These are phyloP conservation scores for Charanyca ferruginea DNA, from an alignment of 2,888 invertebrate species.

Conservation along the genomic window DNA sequence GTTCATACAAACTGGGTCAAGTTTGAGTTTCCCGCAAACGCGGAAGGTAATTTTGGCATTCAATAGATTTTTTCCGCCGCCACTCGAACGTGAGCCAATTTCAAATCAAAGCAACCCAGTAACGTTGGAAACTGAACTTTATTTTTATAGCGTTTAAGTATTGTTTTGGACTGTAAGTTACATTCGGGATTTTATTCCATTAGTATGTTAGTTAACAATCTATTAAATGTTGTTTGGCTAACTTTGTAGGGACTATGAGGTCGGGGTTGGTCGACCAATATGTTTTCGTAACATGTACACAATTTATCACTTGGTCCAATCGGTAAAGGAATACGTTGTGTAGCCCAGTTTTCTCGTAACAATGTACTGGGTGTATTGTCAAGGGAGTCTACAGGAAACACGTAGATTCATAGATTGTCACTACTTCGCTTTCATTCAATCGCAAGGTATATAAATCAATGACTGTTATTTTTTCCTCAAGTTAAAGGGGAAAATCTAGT, in stretches of 20 bases:
- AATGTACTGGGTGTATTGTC: conserved; percentile 27
- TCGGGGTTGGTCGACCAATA: conserved; percentile 31
- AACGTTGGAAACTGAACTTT: conserved; percentile 52
- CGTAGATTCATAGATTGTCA: conserved; percentile 30
- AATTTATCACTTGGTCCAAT: conserved; percentile 46
- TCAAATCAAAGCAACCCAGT: conserved; percentile 48
- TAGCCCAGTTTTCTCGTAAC: conserved; percentile 28
- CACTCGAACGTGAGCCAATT: conserved; percentile 67
- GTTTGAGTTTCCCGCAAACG: conserved; percentile 65
- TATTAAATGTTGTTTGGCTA: conserved; percentile 63
- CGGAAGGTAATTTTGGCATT: conserved; percentile 67
- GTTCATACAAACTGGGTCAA: conserved; percentile 68
- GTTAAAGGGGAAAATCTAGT: too few species aligned
- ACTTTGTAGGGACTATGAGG: conserved; percentile 45
- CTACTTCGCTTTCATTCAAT: conserved; percentile 20
- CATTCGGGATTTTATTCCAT: conserved; percentile 56
- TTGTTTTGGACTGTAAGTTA: conserved; percentile 35
- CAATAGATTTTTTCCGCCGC: conserved; percentile 68
- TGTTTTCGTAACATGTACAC: conserved; percentile 50
- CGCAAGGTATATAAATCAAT: neutral
- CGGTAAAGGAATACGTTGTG: conserved; percentile 24
- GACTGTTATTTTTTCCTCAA: neutral
- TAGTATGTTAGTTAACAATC: conserved; percentile 60
- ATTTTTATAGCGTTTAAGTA: conserved; percentile 19
- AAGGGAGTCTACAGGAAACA: conserved; percentile 26